These are phyloP conservation scores for Pangasius macronema DNA, from an alignment of 2,797 vertebrate species.

Conservation along the genomic window DNA sequence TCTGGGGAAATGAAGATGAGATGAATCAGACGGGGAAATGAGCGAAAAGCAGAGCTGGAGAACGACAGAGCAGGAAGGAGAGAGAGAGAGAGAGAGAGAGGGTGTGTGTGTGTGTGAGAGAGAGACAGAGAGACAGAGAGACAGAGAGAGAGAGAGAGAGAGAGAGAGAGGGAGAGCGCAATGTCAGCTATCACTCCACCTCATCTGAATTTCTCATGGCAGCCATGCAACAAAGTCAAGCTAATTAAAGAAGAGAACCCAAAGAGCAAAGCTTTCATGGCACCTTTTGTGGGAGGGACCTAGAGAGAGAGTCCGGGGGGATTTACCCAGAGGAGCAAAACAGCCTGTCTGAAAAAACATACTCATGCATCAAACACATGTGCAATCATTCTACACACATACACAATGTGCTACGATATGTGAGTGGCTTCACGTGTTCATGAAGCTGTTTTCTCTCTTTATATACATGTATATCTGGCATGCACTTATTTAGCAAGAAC, in stretches of 20 bases:
- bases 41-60: constrained; percentile 27
- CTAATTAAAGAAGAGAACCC: constrained; percentile 76
- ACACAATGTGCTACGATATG: not conserved
- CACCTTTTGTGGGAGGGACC: constrained; percentile 66
- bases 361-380: constrained; percentile 12
- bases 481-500: not conserved
- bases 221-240: constrained; percentile 72
- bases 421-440: not conserved
- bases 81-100: constrained; percentile 6
- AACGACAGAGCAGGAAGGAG: constrained; percentile 36
- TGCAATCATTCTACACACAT: constrained; percentile 18
- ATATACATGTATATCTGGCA: not conserved
- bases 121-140: constrained; percentile 43
- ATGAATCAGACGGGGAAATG: constrained; percentile 71
- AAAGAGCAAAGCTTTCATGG: constrained; percentile 70
- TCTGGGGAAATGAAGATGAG: constrained; percentile 79
- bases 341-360: constrained; percentile 33
- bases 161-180: constrained; percentile 42
- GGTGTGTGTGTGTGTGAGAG: too few species aligned
- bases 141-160: not conserved
- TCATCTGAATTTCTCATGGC: constrained; percentile 73
- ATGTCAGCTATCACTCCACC: constrained; percentile 78
- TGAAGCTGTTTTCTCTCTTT: not conserved
- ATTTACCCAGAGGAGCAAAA: constrained; percentile 54
- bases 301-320: constrained; percentile 50